Base-by-base conservation (phyloP, 2,113 vertebrate genomes). In the Cynopterus brachyotis region DNA sequence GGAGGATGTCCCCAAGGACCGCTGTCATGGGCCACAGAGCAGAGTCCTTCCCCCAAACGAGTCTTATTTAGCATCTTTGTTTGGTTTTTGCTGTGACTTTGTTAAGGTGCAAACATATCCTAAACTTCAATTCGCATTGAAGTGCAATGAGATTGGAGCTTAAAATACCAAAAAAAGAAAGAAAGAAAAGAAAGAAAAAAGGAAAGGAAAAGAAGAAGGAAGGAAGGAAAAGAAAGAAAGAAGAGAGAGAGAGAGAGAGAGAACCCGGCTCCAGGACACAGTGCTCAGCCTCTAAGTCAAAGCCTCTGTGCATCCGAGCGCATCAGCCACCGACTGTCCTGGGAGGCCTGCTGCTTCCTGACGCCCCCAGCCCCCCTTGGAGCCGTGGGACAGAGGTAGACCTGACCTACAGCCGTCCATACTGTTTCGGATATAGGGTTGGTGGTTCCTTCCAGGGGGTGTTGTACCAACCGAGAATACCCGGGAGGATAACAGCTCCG, bases 31-130 rank as follows among this genome's bases (percentile, higher is more conserved):
- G 16, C 80, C 5, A 24, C 26, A 84, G 64, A 45, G 60, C 30
- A 85, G 69, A 73, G 30, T 53, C 26, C 53, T 64, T 81, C 5
- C 32, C 35, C 30, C 2, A 50, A 26, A 83, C 35, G 70, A 96
- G 26, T 57, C 26, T 50, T 53, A 4, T 24, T 79, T 64, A 55
- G 24, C 28, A 45, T 42, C 28, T 59, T 59, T 42, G 10, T 75
- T 73, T n/a, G 53, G 47, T 73, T 95, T 86, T 75, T 91, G 72
- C 55, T 88, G 9, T 37, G 69, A 17, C 84, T 95, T 97, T 85
- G 47, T 70, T 57, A 83, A 72, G 16, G 66, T 72, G 17, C 24
- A 79, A 30, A 35, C 67, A 40, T 24, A 55, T 62, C 30, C 10
- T 55, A 13, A 81, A 45, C 53, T 82, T 88, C 12, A 70, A 7